Evolutionary conservation across 2,888 invertebrate genomes (phyloP), one percentile per base, ranked within the genome.

Genomic region (Abrostola triplasia): DNA sequence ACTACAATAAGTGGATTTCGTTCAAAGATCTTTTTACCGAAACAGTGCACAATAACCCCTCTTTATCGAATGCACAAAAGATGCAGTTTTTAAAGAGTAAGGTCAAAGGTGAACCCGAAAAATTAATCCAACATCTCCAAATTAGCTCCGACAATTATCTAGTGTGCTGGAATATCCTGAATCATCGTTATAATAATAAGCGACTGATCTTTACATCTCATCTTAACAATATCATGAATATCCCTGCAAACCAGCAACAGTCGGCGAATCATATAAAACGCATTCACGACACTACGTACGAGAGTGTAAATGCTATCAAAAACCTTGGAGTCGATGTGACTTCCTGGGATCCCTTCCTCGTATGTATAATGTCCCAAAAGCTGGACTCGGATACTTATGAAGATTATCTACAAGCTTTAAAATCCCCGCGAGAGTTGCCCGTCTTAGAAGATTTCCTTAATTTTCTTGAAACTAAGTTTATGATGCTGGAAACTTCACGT

Each of bases 81-180:
- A 68, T 68, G 60, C 60, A 64, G 35, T 62, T 67, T 35, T 47
- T 63, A 0, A 71, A 71, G 35, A 63, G 59, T 36, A 71, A 67
- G 12, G 36, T 66, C 9, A 63, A 44, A 49, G 70, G 67, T 6
- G 64, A 65, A 37, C 59, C 63, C 10, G 64, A 61, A 42, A 55
- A 62, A 35, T 50, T 73, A 8, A 59, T 69, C 24, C 66, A 69
- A 44, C 64, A 69, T 57, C 44, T 73, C 10, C 56, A 53, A 12
- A 63, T 69, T 6, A 50, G 58, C 13, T 50, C 50, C 8, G 58
- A 58, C 36, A 58, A 58, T 41, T 49, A 58, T 49, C 48, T 13
- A 5, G 41, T 57, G 7, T 56, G 52, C 9, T 53, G 52, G 44
- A 53, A 58, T 35, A 64, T 58, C 41, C 53, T 58, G 10, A 58